Evolutionary conservation across 2,888 invertebrate genomes (phyloP), one percentile per base, ranked within the genome.

Genomic region (Pherbina coryleti): DNA sequence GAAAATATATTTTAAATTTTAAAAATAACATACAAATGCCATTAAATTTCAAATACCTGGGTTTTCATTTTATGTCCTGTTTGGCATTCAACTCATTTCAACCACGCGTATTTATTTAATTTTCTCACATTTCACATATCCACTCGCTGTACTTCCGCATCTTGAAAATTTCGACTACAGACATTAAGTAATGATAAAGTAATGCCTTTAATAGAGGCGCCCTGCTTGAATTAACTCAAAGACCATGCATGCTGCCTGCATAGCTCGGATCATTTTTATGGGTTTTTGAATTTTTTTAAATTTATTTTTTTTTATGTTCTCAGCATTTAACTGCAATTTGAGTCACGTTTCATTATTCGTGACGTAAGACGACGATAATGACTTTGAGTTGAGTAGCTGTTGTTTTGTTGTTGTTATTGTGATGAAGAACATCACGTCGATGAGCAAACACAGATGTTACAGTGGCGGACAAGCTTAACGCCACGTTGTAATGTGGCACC

Each of bases 321-420:
- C 79, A 82, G 84, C 84, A 85, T 86, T 85, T 86, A 86, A 85
- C 85, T 85, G 82, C 85, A 82, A 86, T 86, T 85, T 85, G 84
- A 85, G 85, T 85, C 85, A 85, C 85, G 85, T 85, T 85, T 86
- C 86, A 86, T 86, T 86, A 86, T 85, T 85, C 86, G 85, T 85
- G 85, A 85, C 86, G 84, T 84, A 78, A 86, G 85, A 84, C 84
- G 84, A 86, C 85, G 86, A 85, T 86, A 57, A 72, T 57, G 60
- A 72, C 69, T 51, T 49, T 51, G 11, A 44, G n/a, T 14, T 51
- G 44, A 62, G 31, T 62, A 4, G 22, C 28, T 69, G 44, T 62
- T 62, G 25, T 57, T 3, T 60, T 53, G 22, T 60, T 64, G 34
- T 34, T 64, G 64, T 64, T 60, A 17, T 62, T 60, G 73, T 19